Base-by-base conservation (phyloP, 1,140 invertebrate species). In the Riptortus pedestris region DNA sequence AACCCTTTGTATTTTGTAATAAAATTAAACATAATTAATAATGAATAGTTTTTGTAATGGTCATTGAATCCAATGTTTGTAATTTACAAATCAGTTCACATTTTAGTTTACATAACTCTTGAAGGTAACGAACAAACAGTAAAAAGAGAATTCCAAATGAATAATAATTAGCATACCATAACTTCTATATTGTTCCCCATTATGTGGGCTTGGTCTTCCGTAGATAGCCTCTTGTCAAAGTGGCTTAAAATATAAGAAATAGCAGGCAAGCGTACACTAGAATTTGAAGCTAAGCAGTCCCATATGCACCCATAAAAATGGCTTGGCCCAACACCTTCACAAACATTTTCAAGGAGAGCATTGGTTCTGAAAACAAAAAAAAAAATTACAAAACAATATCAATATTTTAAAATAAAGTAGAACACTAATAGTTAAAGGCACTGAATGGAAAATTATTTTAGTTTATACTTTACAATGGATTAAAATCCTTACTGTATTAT, bases 281-380 rank as follows among this genome's bases (percentile, higher is more conserved):
- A 85, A 77, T 90, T 91, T 28, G 85, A 85, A 28, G 87, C 80
- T 22, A 94, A 79, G 72, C 88, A 89, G 71, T 93, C 87, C 93
- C 93, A 96, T 1, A 96, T 76, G 71, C 89, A 90, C 0, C 87
- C 87, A 74, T 93, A 95, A 75, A 94, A 95, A 70, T 87, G 85
- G 65, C 79, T 79, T 0, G 82, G 77, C 60, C 86, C 87, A 28
- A 92, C 88, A n/a, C 85, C 87, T 31, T 85, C 80, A 71, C 87
- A 88, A 20, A 91, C 87, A 73, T 88, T 83, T 68, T 89, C 87
- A 24, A 93, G 72, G 48, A 94, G 76, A 12, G 77, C 74, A 73
- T 89, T 89, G 0, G 88, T 89, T 60, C 87, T 86, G 69, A 26
- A 76, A 75, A 65, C 64, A 67, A 55, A 18, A 62, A 64, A 31